Conservation (phyloP, 2,113 vertebrate genomes). For the Gymnarchus niloticus region DNA sequence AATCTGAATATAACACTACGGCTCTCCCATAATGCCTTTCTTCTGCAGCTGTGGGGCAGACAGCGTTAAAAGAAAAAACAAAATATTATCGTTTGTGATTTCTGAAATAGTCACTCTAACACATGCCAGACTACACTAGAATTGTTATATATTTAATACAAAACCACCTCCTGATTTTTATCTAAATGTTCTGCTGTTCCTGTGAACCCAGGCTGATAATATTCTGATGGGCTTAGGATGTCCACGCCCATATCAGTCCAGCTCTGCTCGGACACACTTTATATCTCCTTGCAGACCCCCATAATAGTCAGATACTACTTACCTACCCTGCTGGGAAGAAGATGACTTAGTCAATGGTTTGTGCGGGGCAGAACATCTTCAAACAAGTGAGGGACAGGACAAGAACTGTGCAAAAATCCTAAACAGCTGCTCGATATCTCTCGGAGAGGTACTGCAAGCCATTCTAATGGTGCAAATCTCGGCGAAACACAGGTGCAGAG, state of each 20-base stretch:
- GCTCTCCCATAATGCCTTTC: neutral
- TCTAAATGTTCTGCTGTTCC: neutral
- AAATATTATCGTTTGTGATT: neutral
- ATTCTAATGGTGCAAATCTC: neutral
- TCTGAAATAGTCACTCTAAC: neutral
- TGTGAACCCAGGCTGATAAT: neutral
- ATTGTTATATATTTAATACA: neutral
- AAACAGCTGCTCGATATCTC: neutral
- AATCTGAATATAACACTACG: neutral
- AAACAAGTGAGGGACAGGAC: neutral
- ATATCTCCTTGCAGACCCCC: neutral
- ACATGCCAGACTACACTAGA: neutral
- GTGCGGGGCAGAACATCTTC: neutral
- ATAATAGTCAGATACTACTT: neutral
- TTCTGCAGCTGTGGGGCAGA: neutral
- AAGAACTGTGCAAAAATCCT: neutral
- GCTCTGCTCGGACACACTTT: neutral
- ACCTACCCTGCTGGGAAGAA: conserved; percentile 5
- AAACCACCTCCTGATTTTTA: neutral
- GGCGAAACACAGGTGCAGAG: neutral
- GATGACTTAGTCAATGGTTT: conserved; percentile 10
- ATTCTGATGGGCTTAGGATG: neutral
- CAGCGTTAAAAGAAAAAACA: neutral
- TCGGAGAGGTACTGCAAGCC: neutral
- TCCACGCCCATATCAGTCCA: neutral